These are phyloP conservation scores for Sinocyclocheilus maitianheensis DNA, from an alignment of 2,113 vertebrate species.

Conservation along the genomic window DNA sequence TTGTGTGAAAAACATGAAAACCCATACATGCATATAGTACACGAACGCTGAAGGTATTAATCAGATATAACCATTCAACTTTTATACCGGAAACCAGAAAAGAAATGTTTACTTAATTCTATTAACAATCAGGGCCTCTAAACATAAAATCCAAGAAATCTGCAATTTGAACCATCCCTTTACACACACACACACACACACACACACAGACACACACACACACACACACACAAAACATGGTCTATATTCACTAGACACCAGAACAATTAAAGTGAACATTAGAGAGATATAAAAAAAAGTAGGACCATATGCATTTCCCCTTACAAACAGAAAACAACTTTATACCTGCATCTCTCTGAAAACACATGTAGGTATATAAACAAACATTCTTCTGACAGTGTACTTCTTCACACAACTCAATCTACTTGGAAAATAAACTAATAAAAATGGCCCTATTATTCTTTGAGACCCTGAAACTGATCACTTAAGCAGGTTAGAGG, in stretches of 20 bases:
- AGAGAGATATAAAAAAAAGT: neutral
- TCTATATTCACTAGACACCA: neutral
- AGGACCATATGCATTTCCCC: neutral
- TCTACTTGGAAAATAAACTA: neutral
- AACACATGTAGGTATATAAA: neutral
- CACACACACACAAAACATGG: neutral
- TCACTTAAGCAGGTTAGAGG: slow-evolving; percentile 70
- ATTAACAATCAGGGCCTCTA: too few relatives aligned
- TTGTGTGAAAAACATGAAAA: too few relatives aligned
- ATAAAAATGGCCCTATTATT: neutral
- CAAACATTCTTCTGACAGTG: neutral
- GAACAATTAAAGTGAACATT: neutral
- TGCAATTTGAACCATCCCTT: neutral
- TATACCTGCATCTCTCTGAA: neutral
- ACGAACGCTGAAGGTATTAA: too few relatives aligned
- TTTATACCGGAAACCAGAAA: neutral
- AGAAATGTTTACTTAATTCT: neutral
- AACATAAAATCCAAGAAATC: neutral
- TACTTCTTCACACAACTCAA: neutral
- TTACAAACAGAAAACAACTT: neutral
- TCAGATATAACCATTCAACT: neutral
- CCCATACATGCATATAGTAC: too few relatives aligned
- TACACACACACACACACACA: neutral
- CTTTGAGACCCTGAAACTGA: neutral
- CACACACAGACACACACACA: too few relatives aligned